These are phyloP conservation scores for Hypolimnas misippus DNA, from an alignment of 2,888 invertebrate species.

Conservation along the genomic window DNA sequence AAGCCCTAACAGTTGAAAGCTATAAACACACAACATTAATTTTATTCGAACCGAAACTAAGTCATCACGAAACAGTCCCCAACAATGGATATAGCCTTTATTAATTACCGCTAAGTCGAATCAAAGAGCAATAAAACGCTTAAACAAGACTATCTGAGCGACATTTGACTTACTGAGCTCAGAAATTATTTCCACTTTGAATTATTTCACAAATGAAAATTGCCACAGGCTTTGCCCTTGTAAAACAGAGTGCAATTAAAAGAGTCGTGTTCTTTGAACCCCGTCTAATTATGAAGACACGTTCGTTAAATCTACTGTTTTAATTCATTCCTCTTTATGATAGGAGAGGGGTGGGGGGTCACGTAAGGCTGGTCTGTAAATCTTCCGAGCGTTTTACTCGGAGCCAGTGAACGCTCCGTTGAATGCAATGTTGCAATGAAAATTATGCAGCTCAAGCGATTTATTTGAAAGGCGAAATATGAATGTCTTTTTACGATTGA, in stretches of 20 bases:
- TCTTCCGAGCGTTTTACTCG: constrained; percentile 15
- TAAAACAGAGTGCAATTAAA: constrained; percentile 44
- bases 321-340: constrained; percentile 37
- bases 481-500: constrained; percentile 1
- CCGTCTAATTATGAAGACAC: constrained; percentile 51
- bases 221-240: constrained; percentile 30
- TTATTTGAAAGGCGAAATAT: constrained; percentile 15
- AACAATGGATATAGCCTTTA: constrained; percentile 11
- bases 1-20: too few species aligned
- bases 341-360: constrained; percentile 1
- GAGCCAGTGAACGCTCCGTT: constrained; percentile 8
- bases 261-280: constrained; percentile 50
- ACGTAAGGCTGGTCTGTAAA: constrained; percentile 17
- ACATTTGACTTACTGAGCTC: constrained; percentile 22
- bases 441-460: constrained; percentile 25
- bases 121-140: constrained; percentile 34
- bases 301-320: constrained; percentile 45
- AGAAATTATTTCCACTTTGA: constrained; percentile 27
- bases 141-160: constrained; percentile 22
- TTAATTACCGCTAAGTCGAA: constrained; percentile 30
- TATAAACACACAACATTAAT: constrained; percentile 5
- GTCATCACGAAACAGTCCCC: neutral
- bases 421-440: constrained; percentile 19
- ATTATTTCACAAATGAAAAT: constrained; percentile 38
- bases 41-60: neutral